Conservation (phyloP, 1,140 invertebrate species). For the Acarapis woodi region DNA sequence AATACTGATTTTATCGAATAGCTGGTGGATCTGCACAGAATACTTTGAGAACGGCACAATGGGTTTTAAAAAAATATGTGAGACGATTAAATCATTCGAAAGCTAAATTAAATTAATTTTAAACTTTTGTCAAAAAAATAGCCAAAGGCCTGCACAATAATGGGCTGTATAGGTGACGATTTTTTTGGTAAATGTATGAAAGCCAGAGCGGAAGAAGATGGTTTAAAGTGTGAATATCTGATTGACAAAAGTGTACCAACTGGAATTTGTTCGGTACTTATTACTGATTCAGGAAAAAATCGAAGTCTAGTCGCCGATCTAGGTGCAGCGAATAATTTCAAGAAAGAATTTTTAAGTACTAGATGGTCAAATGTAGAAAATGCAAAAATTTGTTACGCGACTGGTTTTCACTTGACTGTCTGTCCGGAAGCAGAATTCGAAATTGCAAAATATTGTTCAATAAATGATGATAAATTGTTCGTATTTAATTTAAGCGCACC, state of each 20-base stretch:
- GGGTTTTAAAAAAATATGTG: too few species aligned
- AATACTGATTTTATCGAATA: too few species aligned
- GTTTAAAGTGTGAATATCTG: conserved; percentile 62
- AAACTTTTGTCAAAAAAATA: neutral
- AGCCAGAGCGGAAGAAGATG: conserved; percentile 41
- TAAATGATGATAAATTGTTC: conserved; percentile 5
- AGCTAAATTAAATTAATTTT: neutral
- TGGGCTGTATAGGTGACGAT: conserved; percentile 80
- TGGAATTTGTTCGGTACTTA: conserved; percentile 53
- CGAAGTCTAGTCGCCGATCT: conserved; percentile 80
- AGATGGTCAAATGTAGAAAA: conserved; percentile 4
- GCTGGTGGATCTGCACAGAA: conserved; percentile 16
- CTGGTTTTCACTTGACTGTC: conserved; percentile 9
- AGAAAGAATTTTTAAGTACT: conserved; percentile 35
- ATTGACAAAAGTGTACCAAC: conserved; percentile 42
- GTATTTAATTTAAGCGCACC: conserved; percentile 43
- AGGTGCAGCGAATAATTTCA: conserved; percentile 77
- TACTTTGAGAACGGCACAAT: conserved; percentile 8
- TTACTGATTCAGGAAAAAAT: conserved; percentile 36
- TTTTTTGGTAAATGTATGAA: conserved; percentile 57
- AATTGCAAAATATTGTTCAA: conserved; percentile 5
- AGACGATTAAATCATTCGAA: too few species aligned
- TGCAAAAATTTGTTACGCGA: conserved; percentile 6
- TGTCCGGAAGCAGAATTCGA: conserved; percentile 2
- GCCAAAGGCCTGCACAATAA: conserved; percentile 25